These are phyloP conservation scores for Ceratina japonica DNA, from an alignment of 1,140 invertebrate genomes.

Conservation along the genomic window DNA sequence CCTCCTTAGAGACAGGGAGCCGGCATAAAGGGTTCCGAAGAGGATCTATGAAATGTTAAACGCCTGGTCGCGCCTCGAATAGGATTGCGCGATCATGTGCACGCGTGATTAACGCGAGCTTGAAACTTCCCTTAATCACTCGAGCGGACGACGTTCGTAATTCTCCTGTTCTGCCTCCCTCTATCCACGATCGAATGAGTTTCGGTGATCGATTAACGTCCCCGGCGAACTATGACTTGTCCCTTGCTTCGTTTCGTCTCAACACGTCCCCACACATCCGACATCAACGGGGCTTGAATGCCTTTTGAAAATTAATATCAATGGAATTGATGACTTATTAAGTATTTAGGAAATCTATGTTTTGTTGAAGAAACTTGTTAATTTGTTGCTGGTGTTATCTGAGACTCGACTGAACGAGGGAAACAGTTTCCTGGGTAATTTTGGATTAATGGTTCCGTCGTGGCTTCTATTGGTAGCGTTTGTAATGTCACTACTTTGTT, in stretches of 20 bases:
- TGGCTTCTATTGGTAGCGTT: neutral
- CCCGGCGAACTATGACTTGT: neutral
- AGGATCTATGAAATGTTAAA: slow-evolving; percentile 35
- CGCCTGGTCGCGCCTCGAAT: slow-evolving; percentile 23
- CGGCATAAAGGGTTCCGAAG: neutral
- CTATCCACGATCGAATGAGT: neutral
- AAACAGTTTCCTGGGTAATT: neutral
- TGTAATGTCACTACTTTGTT: neutral
- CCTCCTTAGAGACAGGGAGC: slow-evolving; percentile 12
- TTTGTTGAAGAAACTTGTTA: too few species aligned
- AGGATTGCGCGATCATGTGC: slow-evolving; percentile 38
- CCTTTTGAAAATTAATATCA: too few species aligned
- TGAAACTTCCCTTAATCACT: slow-evolving; percentile 38
- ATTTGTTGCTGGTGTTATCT: too few species aligned
- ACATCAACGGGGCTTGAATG: too few species aligned
- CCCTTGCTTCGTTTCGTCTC: neutral
- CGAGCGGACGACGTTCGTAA: slow-evolving; percentile 42
- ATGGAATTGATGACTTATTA: too few species aligned
- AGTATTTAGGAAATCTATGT: too few species aligned
- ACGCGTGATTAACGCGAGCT: slow-evolving; percentile 54
- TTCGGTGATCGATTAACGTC: neutral
- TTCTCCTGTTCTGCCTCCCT: slow-evolving; percentile 9
- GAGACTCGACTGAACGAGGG: neutral
- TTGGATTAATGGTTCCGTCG: neutral
- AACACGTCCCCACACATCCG: too few species aligned